Base-by-base conservation (phyloP, 2,113 vertebrate genomes). In the Mormyrus iriodes region DNA sequence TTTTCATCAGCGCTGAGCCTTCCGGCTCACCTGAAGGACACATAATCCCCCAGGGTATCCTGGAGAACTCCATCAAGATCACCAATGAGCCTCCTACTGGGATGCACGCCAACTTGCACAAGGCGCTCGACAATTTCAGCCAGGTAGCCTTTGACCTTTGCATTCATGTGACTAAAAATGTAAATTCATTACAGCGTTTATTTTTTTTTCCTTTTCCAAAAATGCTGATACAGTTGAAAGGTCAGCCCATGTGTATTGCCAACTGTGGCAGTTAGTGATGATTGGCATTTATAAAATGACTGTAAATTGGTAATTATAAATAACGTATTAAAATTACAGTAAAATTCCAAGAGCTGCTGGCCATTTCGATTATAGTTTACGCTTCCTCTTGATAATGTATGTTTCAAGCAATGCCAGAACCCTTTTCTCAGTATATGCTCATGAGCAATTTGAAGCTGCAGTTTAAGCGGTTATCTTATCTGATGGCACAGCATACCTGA, bases 61-160 rank as follows among this genome's bases (percentile, higher is more conserved):
- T 99, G 90, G 96, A 99, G 87, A 98, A 96, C 93, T 96, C 97
- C 92, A 97, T 99, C 93, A 99, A 99, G 92, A 96, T 99, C 95
- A 99, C 97, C 93, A 99, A 95, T 0, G 98, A 99, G 82, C 95
- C 98, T 0, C 98, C 98, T 0, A 95, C 95, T 0, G 98, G 98
- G 86, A 97, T 99, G 96, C 97, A 96, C 0, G 98, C 98, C 83
- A 99, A 97, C 94, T 96, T 99, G 90, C 98, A 99, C 96, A 97
- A 97, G 91, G 97, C 98, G 48, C 95, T 99, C 42, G 98, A 99
- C 94, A 98, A 97, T 94, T 99, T 99, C 93, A 97, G 91, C 92
- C 98, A 99, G 98, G 98, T 99, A 92, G 12, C 13, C 58, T 31
- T 21, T 3, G 9, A 15, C 65, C 21, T 5, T 46, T 46, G 21